Conservation (phyloP, 92 coral and sea anemone genomes). For the Bergia puertoricense region DNA sequence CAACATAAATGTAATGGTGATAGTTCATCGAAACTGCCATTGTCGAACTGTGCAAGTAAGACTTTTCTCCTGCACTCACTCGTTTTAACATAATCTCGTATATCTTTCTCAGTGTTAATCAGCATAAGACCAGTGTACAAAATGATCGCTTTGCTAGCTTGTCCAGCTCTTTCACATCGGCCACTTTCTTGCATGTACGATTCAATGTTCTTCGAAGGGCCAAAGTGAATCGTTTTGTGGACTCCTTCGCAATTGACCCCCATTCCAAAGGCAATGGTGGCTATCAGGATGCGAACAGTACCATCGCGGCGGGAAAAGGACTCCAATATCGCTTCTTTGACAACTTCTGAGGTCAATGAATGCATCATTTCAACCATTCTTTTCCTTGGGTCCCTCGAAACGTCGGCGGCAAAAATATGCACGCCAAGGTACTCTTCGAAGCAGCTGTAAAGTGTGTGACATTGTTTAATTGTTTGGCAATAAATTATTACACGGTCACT, state of each 20-base stretch:
- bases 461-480: conserved; percentile 3
- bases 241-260: conserved; percentile 65
- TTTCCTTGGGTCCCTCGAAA: conserved; percentile 13
- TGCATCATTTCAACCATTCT: conserved; percentile 39
- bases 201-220: conserved; percentile 64
- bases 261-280: conserved; percentile 79
- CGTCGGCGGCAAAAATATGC: not conserved
- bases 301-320: conserved; percentile 44
- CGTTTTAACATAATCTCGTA: conserved; percentile 52
- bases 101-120: conserved; percentile 50
- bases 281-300: conserved; percentile 44
- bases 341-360: conserved; percentile 10
- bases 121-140: conserved; percentile 49
- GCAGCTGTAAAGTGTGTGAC: not conserved
- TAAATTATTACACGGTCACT: not conserved
- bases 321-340: conserved; percentile 49
- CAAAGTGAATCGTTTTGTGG: conserved; percentile 61
- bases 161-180: conserved; percentile 70
- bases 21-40: not conserved
- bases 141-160: conserved; percentile 50
- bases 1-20: conserved; percentile 33
- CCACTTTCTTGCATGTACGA: conserved; percentile 72
- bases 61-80: conserved; percentile 50
- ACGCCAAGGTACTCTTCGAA: conserved; percentile 12
- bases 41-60: conserved; percentile 52